These are phyloP conservation scores for Imbricaverruca yamaguchii DNA, from an alignment of 2,888 invertebrate species.

Conservation along the genomic window DNA sequence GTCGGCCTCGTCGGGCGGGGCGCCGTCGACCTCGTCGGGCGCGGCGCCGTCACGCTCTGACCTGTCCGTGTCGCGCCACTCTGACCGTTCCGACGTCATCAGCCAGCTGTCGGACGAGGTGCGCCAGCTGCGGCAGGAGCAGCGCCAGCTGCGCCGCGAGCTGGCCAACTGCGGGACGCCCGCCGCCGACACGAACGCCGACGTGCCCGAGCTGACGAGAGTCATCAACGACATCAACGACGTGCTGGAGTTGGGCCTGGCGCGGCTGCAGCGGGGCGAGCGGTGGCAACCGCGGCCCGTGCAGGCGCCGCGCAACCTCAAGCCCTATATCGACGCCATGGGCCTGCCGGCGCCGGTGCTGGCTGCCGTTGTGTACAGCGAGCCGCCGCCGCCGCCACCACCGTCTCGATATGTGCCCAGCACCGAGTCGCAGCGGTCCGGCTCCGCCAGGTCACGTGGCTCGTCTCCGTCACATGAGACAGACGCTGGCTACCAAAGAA, in stretches of 20 bases:
- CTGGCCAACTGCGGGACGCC: background rate
- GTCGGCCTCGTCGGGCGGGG: background rate
- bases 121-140: constrained; percentile 5
- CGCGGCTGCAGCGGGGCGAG: background rate
- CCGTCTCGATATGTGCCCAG: background rate
- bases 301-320: background rate
- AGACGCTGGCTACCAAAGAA: background rate
- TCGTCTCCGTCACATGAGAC: background rate
- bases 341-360: constrained; percentile 7
- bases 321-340: constrained; percentile 10
- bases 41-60: background rate
- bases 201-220: background rate
- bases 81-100: background rate
- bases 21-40: background rate
- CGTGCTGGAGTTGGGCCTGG: constrained; percentile 9
- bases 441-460: background rate
- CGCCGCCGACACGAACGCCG: background rate
- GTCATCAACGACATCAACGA: constrained; percentile 7
- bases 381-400: background rate
- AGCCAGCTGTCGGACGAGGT: constrained; percentile 18
- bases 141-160: background rate
- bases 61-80: background rate
- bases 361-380: background rate
- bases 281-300: background rate
- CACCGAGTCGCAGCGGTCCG: background rate